Evolutionary conservation across 1,140 invertebrate genomes (phyloP).

Genomic region (Periplaneta americana): DNA sequence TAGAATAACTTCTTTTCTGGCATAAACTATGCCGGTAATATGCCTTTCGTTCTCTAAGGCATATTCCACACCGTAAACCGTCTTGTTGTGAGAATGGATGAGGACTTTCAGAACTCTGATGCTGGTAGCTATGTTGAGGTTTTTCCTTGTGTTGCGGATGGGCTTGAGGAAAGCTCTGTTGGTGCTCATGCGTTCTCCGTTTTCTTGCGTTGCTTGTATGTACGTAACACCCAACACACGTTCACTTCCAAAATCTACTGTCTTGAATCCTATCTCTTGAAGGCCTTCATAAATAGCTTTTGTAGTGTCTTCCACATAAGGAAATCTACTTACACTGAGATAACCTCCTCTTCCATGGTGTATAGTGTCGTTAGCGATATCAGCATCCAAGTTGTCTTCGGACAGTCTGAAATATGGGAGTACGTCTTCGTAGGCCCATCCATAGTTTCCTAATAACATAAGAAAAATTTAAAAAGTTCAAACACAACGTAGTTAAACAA

Average conservation of each 20-base stretch:
- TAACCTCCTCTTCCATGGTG: slow-evolving; percentile 37
- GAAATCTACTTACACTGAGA: slow-evolving; percentile 43
- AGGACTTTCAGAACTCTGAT: slow-evolving; percentile 52
- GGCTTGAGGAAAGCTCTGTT: slow-evolving; percentile 58
- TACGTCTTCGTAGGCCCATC: slow-evolving; percentile 50
- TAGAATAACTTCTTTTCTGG: slow-evolving; percentile 52
- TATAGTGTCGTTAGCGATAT: slow-evolving; percentile 19
- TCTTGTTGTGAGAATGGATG: slow-evolving; percentile 21
- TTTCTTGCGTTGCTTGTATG: no score
- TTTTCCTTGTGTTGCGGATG: slow-evolving; percentile 47
- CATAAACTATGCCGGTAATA: slow-evolving; percentile 15
- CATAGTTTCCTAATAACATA: slow-evolving; percentile 37
- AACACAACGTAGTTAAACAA: no score
- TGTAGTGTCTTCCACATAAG: no score
- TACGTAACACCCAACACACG: no score
- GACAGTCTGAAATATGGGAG: slow-evolving; percentile 50
- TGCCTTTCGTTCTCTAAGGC: slow-evolving; percentile 35
- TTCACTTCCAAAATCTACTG: no score
- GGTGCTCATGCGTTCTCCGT: slow-evolving; percentile 61
- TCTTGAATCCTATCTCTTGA: no score
- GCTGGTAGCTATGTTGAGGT: slow-evolving; percentile 63
- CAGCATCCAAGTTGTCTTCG: slow-evolving; percentile 44
- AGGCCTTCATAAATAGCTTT: no score
- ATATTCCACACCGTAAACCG: slow-evolving; percentile 39
- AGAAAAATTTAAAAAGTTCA: no score